Evolutionary conservation across 1,140 invertebrate species (phyloP), one percentile per base, ranked within the genome.

Genomic region (Brachionus angularis): DNA sequence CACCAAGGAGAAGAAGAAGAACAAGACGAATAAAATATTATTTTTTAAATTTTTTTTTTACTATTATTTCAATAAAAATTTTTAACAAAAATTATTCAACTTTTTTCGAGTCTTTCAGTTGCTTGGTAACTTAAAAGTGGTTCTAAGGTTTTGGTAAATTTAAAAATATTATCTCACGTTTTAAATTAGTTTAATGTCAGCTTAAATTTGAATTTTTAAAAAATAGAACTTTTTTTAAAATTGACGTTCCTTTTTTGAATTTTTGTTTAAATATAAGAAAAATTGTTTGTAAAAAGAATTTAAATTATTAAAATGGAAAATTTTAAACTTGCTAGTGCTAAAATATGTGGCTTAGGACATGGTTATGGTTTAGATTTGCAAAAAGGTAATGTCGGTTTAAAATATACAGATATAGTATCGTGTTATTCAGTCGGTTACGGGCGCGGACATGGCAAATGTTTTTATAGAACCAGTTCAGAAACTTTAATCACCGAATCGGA

Each of bases 371-470:
- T 58, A 4, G 53, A 58, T 21, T 23, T 58, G 33, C 36, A 58
- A 16, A 36, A 39, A 33, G 53, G 53, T 12, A 58, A 58, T 36
- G 21, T 39, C 23, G n/a, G 53, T 58, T 23, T 58, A 2, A 58
- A 58, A 58, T 39, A 58, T 39, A 58, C 53, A 12, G 33, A 58
- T 39, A 58, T 58, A 25, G 34, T 23, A 10, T 58, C 53, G 14
- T 58, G 53, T 25, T 39, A 58, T 39, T 58, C 53, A 27, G 23
- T 58, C n/a, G 53, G 53, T 1, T 23, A 16, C 3, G 53, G 53
- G 10, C 25, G 53, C 25, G 53, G 53, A n/a, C 53, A 58, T 58
- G 53, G 53, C 18, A 36, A 29, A 25, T 58, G 53, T 58, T 58
- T 58, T 39, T 33, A 36, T 39, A 33, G 36, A 58, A 23, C 21